Percentiles rank a stretch among this genome's conserved stretches.
Evolutionary conservation across 1,140 invertebrate species (phyloP).

Genomic region (Brachionus rotundiformis): DNA sequence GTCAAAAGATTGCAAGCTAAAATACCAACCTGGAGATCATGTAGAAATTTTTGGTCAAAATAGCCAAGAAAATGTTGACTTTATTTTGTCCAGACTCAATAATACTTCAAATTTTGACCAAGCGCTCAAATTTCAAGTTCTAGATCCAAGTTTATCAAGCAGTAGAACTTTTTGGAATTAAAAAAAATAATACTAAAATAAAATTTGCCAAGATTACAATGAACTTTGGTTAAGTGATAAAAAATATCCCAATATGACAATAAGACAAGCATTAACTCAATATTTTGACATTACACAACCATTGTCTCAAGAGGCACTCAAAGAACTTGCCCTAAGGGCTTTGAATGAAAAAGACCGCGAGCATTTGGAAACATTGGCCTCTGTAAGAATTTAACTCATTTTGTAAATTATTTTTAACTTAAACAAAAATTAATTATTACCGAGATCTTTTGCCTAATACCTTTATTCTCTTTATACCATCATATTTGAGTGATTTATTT

Average conservation of each 20-base stretch:
- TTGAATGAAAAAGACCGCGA: slow-evolving; percentile 74
- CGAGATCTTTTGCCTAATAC: too few relatives aligned
- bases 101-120: slow-evolving; percentile 71
- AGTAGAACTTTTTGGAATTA: not conserved
- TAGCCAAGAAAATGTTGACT: slow-evolving; percentile 75
- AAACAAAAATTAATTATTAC: too few relatives aligned
- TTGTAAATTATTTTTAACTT: too few relatives aligned
- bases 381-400: not conserved
- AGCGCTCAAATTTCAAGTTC: slow-evolving; percentile 77
- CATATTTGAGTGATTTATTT: too few relatives aligned
- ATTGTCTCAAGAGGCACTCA: slow-evolving; percentile 80
- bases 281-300: slow-evolving; percentile 90
- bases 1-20: slow-evolving; percentile 58
- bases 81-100: slow-evolving; percentile 73
- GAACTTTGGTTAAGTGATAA: slow-evolving; percentile 83
- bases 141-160: slow-evolving; percentile 77
- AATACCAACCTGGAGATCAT: slow-evolving; percentile 86
- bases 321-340: slow-evolving; percentile 78
- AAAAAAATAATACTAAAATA: too few relatives aligned
- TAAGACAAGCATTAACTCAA: slow-evolving; percentile 76
- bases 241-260: slow-evolving; percentile 75
- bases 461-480: too few relatives aligned
- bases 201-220: slow-evolving; percentile 64
- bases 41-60: slow-evolving; percentile 86
- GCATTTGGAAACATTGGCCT: slow-evolving; percentile 71